Evolutionary conservation across 2,888 invertebrate genomes (phyloP), one percentile per base, ranked within the genome.

Genomic region (Epinotia bilunana): DNA sequence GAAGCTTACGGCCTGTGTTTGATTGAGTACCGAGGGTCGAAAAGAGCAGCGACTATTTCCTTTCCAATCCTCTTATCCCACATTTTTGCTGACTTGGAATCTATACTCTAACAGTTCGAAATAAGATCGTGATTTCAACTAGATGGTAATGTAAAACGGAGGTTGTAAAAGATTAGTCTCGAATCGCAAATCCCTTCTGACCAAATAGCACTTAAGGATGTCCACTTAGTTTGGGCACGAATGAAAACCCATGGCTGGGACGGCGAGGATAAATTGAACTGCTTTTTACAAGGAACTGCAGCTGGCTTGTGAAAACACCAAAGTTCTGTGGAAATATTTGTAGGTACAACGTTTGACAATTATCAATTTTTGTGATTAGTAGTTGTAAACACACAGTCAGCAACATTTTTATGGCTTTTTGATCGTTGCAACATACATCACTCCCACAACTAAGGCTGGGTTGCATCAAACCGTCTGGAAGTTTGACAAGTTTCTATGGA

Each of bases 191-290:
- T 92, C 93, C 90, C 89, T 88, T 82, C 89, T 91, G 90, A 86
- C 91, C 93, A 93, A 93, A 93, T 89, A 92, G 85, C 90, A 91
- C 92, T 92, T 87, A 90, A 91, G 91, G 86, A 86, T 89, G 93
- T 91, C 91, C 92, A 92, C 93, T 93, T 92, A 91, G 83, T 86
- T 83, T 82, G 84, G 86, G 89, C 82, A 87, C 82, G 86, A 88
- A 88, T 85, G 87, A 90, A 90, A 89, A 87, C 83, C 84, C 81
- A 83, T 83, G 83, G 79, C 81, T 69, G 80, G 77, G 81, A 83
- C 83, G 84, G 83, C 83, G 82, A 88, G 86, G 87, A 88, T 89
- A 91, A 92, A 91, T 86, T 86, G 86, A 86, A 84, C 87, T 87
- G 87, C 85, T 87, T 89, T 89, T 88, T 83, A 83, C 81, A 12